Evolutionary conservation across 2,888 invertebrate genomes (phyloP), one percentile per base, ranked within the genome.

Genomic region (Hoplodrina ambigua): DNA sequence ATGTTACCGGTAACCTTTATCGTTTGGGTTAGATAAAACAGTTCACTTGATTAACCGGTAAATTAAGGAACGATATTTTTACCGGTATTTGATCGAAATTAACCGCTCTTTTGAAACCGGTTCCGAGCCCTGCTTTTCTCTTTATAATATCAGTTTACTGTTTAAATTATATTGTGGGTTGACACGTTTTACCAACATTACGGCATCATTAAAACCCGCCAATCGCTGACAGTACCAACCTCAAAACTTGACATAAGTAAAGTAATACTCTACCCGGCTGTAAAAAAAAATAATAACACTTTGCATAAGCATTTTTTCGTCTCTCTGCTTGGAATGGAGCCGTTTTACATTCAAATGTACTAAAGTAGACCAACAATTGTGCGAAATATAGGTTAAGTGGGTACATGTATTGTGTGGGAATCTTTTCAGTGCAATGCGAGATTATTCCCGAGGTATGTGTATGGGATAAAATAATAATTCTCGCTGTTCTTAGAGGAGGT

Each of bases 271-370:
- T 62, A 62, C 72, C 82, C 87, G 83, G 85, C 80, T 78, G 81
- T 85, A 83, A 86, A 92, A 91, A 93, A 94, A 91, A 94, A 95
- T 94, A 94, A 95, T 94, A 94, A 94, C 94, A 94, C 93, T 95
- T 94, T 93, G 91, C 93, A 95, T 94, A 94, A 94, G 92, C 93
- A 94, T 93, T 94, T 93, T 92, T 93, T 92, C 88, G 89, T 85
- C 89, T 84, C 86, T 89, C 86, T 84, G 82, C 79, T 83, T 84
- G 76, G 83, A 85, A 86, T 85, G 85, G 85, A 85, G 85, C 73
- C 86, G 85, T 89, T 92, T 91, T 91, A 89, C 91, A 90, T 93
- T 89, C 87, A 90, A 92, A 91, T 88, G 88, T 82, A 74, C 76
- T 82, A 69, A 87, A 90, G 84, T 86, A 82, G 82, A 87, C 81